phyloP scores from a whole-genome alignment of 2,888 invertebrate genomes.

The Tridacna gigas region DNA sequence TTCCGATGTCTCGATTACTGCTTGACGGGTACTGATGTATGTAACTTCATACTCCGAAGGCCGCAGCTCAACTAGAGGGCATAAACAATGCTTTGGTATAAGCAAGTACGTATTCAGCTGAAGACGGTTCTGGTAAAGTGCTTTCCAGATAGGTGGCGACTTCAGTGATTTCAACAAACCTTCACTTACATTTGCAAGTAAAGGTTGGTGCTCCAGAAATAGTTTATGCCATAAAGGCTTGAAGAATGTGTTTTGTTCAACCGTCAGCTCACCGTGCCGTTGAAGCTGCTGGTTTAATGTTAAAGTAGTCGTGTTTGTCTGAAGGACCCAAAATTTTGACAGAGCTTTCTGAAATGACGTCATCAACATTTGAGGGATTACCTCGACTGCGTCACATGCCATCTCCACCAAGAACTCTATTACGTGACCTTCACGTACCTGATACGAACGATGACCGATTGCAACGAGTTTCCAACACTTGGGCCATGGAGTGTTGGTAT shows the following conservation, averaged over 20 bases:
- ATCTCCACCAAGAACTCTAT: not conserved
- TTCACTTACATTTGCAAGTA: too few relatives aligned
- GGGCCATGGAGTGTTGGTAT: too few relatives aligned
- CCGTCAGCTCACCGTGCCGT: not conserved
- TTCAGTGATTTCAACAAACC: too few relatives aligned
- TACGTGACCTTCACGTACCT: not conserved
- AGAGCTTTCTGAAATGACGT: not conserved
- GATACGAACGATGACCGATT: not conserved
- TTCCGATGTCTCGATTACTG: too few relatives aligned
- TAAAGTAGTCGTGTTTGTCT: not conserved
- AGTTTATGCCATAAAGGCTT: not conserved
- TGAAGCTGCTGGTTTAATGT: not conserved
- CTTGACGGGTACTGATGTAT: too few relatives aligned
- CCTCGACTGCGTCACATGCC: not conserved
- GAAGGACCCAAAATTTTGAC: not conserved
- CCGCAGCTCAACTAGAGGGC: not conserved
- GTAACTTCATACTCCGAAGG: not conserved
- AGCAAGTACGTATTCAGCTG: not conserved
- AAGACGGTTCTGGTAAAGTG: not conserved
- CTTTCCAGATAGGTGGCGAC: not conserved
- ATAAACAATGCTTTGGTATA: not conserved
- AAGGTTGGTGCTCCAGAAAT: too few relatives aligned
- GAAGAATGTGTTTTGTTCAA: not conserved
- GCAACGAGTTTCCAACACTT: too few relatives aligned
- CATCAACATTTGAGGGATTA: not conserved